A percentile compares a stretch with the other conserved stretches of the same genome.
phyloP scores from a whole-genome alignment of 2,113 vertebrate genomes.

The Zosterops japonicus region DNA sequence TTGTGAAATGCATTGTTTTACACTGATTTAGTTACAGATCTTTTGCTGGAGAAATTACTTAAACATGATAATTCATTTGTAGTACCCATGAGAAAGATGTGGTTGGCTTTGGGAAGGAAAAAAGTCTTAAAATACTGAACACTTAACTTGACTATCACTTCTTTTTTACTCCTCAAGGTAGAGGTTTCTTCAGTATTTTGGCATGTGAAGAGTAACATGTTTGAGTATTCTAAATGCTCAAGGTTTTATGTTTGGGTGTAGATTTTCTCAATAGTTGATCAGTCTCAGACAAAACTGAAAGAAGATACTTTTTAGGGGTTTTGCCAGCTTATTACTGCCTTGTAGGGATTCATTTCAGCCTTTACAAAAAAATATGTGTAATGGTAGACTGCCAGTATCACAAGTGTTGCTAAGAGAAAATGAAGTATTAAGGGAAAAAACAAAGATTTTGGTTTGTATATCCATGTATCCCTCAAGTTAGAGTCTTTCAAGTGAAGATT shows the following conservation, averaged over 20 bases:
- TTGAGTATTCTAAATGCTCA: not conserved
- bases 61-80: not conserved
- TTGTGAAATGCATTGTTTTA: not conserved
- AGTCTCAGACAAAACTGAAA: not conserved
- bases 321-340: not conserved
- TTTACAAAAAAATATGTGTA: not conserved
- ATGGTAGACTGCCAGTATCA: not conserved
- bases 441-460: not conserved
- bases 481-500: not conserved
- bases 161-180: not conserved
- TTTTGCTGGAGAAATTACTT: not conserved
- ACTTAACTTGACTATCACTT: not conserved
- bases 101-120: not conserved
- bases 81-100: not conserved
- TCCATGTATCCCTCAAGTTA: not conserved
- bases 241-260: not conserved
- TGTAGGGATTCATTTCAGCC: not conserved
- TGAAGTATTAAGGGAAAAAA: not conserved
- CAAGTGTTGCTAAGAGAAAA: not conserved
- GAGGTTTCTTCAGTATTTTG: not conserved
- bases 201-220: rapidly evolving
- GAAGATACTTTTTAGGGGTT: rapidly evolving
- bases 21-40: not conserved
- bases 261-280: not conserved
- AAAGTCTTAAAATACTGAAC: not conserved